A percentile compares a stretch with the other conserved stretches of the same genome.
Evolutionary conservation across 2,797 vertebrate genomes (phyloP).

Genomic region (Coracias cyanogaster): DNA sequence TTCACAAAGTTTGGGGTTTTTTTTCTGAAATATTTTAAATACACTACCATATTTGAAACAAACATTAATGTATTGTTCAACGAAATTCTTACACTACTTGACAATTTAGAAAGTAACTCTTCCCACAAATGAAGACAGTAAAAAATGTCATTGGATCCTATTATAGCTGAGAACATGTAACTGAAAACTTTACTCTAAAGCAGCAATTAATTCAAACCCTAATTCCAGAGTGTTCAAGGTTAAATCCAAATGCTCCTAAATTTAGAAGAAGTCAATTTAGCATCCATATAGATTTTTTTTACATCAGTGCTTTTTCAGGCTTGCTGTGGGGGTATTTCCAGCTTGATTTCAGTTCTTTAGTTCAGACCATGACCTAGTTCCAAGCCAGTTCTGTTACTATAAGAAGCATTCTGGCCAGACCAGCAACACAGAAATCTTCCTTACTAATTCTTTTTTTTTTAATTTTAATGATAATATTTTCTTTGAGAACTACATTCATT

Average conservation of each 20-base stretch:
- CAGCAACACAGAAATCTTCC: neutral
- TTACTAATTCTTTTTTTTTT: neutral
- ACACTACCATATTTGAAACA: neutral
- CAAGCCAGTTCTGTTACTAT: neutral
- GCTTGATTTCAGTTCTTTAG: neutral
- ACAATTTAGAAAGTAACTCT: neutral
- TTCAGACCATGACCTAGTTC: neutral
- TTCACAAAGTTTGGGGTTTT: neutral
- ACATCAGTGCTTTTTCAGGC: neutral
- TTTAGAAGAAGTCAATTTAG: neutral
- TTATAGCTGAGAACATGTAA: neutral
- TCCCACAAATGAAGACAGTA: neutral
- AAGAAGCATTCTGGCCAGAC: neutral
- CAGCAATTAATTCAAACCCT: neutral
- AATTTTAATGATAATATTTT: neutral
- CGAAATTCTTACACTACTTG: neutral
- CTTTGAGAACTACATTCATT: neutral
- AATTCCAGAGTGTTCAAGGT: neutral
- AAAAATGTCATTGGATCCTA: neutral
- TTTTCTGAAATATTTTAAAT: neutral
- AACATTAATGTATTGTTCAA: neutral
- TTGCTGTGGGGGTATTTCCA: neutral
- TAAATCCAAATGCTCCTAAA: neutral
- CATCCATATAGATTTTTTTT: neutral
- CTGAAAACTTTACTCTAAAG: neutral